Conservation (phyloP, 2,888 invertebrate genomes). For the Leptinotarsa peninsularis region DNA sequence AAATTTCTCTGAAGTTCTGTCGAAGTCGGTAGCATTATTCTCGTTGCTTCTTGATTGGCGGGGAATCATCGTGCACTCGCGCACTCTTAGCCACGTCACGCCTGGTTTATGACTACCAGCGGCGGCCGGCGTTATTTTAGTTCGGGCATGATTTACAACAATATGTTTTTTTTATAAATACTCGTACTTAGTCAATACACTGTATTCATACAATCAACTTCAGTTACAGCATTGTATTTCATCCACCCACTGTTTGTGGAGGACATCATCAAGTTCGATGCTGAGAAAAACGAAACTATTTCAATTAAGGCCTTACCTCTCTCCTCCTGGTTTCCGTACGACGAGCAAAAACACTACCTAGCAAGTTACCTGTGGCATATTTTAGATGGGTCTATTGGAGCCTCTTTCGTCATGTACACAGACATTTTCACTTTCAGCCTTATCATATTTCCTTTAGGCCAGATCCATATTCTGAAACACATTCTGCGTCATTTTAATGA, state of each 20-base stretch:
- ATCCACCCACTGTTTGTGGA: conserved; percentile 41
- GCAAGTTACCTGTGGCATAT: conserved; percentile 45
- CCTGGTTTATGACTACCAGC: too few species aligned
- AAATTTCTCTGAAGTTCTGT: too few species aligned
- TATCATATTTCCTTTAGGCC: conserved; percentile 48
- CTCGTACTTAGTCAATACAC: neutral
- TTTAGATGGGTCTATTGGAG: conserved; percentile 45
- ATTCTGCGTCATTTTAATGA: conserved; percentile 44
- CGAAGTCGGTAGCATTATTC: too few species aligned
- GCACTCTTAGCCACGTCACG: too few species aligned
- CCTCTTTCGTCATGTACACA: conserved; percentile 48
- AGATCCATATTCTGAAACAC: conserved; percentile 46
- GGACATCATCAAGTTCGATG: conserved; percentile 33
- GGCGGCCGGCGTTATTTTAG: too few species aligned
- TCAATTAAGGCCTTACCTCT: conserved; percentile 44
- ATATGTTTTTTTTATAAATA: too few species aligned
- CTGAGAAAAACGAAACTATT: conserved; percentile 32
- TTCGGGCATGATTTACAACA: too few species aligned
- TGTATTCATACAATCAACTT: conserved; percentile 6
- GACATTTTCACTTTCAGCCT: conserved; percentile 49
- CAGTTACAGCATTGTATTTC: conserved; percentile 41
- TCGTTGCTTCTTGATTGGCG: too few species aligned
- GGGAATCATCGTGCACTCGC: too few species aligned
- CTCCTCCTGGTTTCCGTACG: conserved; percentile 50
- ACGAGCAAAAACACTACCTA: conserved; percentile 45